Evolutionary conservation across 2,113 vertebrate genomes (phyloP).

Genomic region (Polypterus senegalus): DNA sequence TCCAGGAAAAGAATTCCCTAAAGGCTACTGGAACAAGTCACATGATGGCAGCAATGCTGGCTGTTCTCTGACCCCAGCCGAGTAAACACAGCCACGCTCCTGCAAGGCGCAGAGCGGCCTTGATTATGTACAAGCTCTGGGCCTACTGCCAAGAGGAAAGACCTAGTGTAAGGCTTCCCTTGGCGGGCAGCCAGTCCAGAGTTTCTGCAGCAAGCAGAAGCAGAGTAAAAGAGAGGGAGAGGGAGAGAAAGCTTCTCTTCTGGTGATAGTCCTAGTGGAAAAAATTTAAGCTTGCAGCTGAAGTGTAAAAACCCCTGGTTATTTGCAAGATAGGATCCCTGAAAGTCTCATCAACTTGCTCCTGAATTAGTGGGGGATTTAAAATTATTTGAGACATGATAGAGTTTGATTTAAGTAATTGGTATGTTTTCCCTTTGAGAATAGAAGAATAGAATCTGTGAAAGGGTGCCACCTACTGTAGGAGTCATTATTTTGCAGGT

Average conservation of each 20-base stretch:
- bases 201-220: slow-evolving; percentile 21
- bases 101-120: slow-evolving; percentile 48
- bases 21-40: slow-evolving; percentile 9
- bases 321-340: too few relatives aligned
- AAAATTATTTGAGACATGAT: too few relatives aligned
- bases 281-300: slow-evolving; percentile 22
- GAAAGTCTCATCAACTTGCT: too few relatives aligned
- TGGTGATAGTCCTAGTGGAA: slow-evolving; percentile 35
- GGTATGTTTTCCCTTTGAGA: too few relatives aligned
- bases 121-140: slow-evolving; percentile 39
- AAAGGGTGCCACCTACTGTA: too few relatives aligned
- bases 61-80: slow-evolving; percentile 49
- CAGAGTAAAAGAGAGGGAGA: slow-evolving; percentile 5
- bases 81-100: slow-evolving; percentile 55
- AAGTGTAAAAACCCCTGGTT: too few relatives aligned
- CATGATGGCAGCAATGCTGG: slow-evolving; percentile 21
- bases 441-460: too few relatives aligned
- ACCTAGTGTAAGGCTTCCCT: slow-evolving; percentile 44
- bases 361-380: too few relatives aligned
- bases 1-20: slow-evolving; percentile 12
- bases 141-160: slow-evolving; percentile 42
- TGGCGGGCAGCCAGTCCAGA: slow-evolving; percentile 40
- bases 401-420: too few relatives aligned
- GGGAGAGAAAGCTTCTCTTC: slow-evolving; percentile 34
- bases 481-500: too few relatives aligned